Conservation (phyloP, 2,797 vertebrate genomes). For the Heteromormyrus szaboi region DNA sequence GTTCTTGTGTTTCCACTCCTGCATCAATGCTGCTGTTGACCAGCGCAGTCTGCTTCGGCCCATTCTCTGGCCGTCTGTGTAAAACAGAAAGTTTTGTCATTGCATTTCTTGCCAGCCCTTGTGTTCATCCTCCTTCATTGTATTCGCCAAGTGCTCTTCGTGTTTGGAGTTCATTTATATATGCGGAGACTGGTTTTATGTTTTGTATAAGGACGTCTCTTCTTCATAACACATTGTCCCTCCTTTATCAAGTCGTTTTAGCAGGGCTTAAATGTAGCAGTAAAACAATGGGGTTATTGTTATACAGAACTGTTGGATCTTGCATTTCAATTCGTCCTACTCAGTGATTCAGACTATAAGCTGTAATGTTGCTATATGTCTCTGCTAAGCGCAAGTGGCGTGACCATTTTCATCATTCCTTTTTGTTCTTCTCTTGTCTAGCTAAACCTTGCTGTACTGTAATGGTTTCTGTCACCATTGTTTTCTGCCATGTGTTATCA, state of each 20-base stretch:
- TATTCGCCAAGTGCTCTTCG: not conserved
- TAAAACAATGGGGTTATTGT: not conserved
- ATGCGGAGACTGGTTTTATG: not conserved
- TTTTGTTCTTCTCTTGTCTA: not conserved
- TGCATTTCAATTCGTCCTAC: slow-evolving; percentile 23
- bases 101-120: not conserved
- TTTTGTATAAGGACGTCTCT: not conserved
- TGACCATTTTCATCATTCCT: slow-evolving; percentile 27
- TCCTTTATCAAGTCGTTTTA: not conserved
- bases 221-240: not conserved
- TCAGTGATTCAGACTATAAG: slow-evolving; percentile 26
- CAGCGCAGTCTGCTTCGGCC: not conserved
- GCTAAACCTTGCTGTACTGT: not conserved
- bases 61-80: not conserved
- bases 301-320: slow-evolving; percentile 6
- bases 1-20: not conserved
- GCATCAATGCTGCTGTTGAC: not conserved
- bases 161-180: not conserved
- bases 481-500: not conserved
- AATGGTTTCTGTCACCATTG: not conserved
- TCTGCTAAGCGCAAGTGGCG: slow-evolving; percentile 47
- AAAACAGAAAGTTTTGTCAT: not conserved
- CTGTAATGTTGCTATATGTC: slow-evolving; percentile 36
- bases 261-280: not conserved
- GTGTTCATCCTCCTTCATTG: not conserved